Base-by-base conservation (phyloP, 2,888 invertebrate species). In the Drosophila mettleri region DNA sequence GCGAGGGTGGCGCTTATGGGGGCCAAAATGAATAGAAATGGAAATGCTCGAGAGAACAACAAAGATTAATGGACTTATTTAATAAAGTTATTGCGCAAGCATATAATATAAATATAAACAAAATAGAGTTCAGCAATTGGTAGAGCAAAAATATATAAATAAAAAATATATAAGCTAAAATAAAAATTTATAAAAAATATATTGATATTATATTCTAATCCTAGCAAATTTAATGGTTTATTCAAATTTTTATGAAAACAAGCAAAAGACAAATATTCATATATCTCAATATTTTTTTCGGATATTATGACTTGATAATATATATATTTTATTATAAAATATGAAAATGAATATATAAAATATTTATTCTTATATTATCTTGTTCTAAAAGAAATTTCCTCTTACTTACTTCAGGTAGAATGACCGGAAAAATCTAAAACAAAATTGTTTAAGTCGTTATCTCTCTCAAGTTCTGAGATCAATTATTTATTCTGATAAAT, bases 51-150 rank as follows among this genome's bases (percentile, higher is more conserved):
- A 67, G 60, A 52, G 41, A 43, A 57, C 33, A 34, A 20, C 75
- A 63, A 63, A 83, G 78, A 80, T 83, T 75, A 75, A 80, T 78
- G 53, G 59, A 53, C 60, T 64, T 69, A 75, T 83, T 78, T 67
- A 52, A 65, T 69, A 78, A 72, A 80, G 66, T 78, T 83, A 78
- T 83, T 45, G 83, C 67, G 73, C 63, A 57, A 65, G 63, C 51
- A 51, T 31, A 33, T 14, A 18, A 24, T 34, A 34, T 10, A 34
- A 6, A 16, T 9, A 48, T 18, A 31, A 14, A 29, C 7, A 20
- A 3, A 14, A 46, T n/a, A 33, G 14, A 34, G 34, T n/a, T n/a
- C 22, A 24, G 20, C 20, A 9, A 48, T 18, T 1, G 2, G 2
- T 1, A 33, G 20, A 20, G n/a, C 5, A 4, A 9, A 27, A 6